Evolutionary conservation across 2,113 vertebrate species (phyloP).

Genomic region (Clarias gariepinus): DNA sequence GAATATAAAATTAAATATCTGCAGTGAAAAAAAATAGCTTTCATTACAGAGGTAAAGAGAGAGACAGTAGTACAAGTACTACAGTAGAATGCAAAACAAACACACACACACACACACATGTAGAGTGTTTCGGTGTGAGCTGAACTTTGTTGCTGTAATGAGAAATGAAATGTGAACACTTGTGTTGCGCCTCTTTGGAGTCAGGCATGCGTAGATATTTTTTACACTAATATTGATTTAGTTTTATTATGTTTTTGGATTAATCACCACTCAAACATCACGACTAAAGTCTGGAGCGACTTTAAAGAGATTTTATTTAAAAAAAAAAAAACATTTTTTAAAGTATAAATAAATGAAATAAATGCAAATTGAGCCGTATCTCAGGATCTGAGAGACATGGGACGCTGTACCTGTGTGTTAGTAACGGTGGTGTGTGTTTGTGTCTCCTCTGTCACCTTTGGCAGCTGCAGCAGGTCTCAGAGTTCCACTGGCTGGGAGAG

Average conservation of each 20-base stretch:
- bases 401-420: not conserved
- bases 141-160: too few species aligned
- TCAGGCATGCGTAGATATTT: too few species aligned
- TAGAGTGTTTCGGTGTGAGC: too few species aligned
- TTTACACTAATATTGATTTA: too few species aligned
- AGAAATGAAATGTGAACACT: too few species aligned
- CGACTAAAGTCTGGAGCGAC: too few species aligned
- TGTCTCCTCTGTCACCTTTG: constrained; percentile 16
- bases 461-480: constrained; percentile 47
- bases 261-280: not conserved
- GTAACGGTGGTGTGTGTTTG: constrained; percentile 15
- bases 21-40: not conserved
- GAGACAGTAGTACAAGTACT: not conserved
- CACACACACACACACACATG: not conserved
- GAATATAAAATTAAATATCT: not conserved
- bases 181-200: too few species aligned
- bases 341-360: not conserved
- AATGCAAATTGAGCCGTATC: not conserved
- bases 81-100: not conserved
- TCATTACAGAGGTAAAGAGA: not conserved
- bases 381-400: not conserved
- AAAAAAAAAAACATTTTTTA: not conserved
- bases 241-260: not conserved
- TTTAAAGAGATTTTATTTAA: not conserved
- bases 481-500: constrained; percentile 46